phyloP scores from a whole-genome alignment of 2,888 invertebrate genomes.

The Gonocerus acuteangulatus region DNA sequence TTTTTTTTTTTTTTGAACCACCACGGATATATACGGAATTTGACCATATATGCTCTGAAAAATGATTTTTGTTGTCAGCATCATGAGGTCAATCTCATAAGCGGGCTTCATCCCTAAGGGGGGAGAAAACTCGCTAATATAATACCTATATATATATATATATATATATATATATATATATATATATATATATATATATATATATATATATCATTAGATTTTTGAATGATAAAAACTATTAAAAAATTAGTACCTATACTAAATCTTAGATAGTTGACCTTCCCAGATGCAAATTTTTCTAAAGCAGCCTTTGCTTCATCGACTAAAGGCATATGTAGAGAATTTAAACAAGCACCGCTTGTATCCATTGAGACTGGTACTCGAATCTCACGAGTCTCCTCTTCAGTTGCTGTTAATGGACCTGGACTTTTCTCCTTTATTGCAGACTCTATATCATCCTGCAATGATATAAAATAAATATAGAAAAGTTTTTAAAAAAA shows the following conservation, averaged over 20 bases:
- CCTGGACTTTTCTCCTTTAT: conserved; percentile 21
- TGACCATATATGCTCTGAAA: too few relatives aligned
- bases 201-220: too few relatives aligned
- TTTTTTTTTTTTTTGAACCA: too few relatives aligned
- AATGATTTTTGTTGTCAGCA: too few relatives aligned
- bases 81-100: too few relatives aligned
- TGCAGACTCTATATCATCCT: conserved; percentile 24
- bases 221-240: too few relatives aligned
- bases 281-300: conserved; percentile 45
- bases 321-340: conserved; percentile 69
- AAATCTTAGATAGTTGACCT: conserved; percentile 83
- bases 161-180: too few relatives aligned
- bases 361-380: conserved; percentile 15
- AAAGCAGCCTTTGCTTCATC: conserved; percentile 37
- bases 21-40: too few relatives aligned
- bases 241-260: conserved; percentile 71
- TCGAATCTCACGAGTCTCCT: background rate
- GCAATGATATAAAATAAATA: background rate
- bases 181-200: too few relatives aligned
- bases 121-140: too few relatives aligned
- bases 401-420: conserved; percentile 8
- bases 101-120: too few relatives aligned
- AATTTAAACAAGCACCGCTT: conserved; percentile 21
- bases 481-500: background rate
- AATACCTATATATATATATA: too few relatives aligned